Percentiles rank a stretch among this genome's conserved stretches.
Evolutionary conservation across 2,797 vertebrate genomes (phyloP).

Genomic region (Urosaurus nigricauda): DNA sequence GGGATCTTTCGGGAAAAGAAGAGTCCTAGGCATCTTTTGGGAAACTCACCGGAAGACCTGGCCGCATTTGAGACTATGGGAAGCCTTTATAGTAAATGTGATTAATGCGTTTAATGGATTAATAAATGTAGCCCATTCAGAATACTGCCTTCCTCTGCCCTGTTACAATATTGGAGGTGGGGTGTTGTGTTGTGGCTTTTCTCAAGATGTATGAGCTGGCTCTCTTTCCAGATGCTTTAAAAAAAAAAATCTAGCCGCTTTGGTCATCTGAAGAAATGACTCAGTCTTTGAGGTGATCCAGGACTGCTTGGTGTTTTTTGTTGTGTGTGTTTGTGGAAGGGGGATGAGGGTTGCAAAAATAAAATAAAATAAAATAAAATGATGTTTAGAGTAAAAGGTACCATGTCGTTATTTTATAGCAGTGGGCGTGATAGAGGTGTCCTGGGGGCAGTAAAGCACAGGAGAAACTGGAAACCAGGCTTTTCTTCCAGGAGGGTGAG

Average conservation of each 20-base stretch:
- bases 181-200: not conserved
- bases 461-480: not conserved
- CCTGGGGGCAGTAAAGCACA: not conserved
- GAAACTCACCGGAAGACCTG: not conserved
- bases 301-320: not conserved
- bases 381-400: not conserved
- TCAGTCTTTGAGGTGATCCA: not conserved
- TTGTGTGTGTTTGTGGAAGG: not conserved
- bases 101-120: too few species aligned
- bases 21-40: slow-evolving; percentile 20
- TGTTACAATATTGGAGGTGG: too few species aligned
- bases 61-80: slow-evolving; percentile 7
- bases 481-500: not conserved
- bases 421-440: not conserved
- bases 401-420: not conserved
- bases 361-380: too few species aligned
- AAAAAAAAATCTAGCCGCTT: not conserved
- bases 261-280: not conserved
- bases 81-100: not conserved
- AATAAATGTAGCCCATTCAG: not conserved
- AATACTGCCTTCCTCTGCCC: not conserved
- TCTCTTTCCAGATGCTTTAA: not conserved
- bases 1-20: not conserved
- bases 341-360: not conserved
- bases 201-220: too few species aligned